Evolutionary conservation across 2,888 invertebrate genomes (phyloP).

Genomic region (Molorchus minor): DNA sequence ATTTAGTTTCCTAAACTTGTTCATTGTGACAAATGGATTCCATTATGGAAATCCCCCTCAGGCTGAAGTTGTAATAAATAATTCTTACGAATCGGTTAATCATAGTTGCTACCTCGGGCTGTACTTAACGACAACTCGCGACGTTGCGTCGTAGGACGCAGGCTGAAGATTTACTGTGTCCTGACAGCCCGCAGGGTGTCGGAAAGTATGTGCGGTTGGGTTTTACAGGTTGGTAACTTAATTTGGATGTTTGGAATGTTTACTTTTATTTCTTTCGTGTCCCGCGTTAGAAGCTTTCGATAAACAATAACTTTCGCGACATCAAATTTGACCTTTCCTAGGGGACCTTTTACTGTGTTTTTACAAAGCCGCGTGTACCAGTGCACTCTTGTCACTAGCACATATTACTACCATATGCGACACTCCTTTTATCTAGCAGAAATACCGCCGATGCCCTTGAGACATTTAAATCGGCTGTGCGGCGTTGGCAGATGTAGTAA

Average conservation of each 20-base stretch:
- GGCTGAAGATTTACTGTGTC: slow-evolving; percentile 25
- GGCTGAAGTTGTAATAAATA: slow-evolving; percentile 29
- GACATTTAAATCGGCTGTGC: too few relatives aligned
- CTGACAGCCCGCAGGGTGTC: slow-evolving; percentile 23
- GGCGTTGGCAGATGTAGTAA: too few relatives aligned
- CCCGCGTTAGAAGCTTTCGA: neutral
- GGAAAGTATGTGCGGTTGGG: slow-evolving; percentile 2
- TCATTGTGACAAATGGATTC: slow-evolving; percentile 31
- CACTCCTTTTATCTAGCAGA: too few relatives aligned
- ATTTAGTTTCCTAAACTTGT: slow-evolving; percentile 28
- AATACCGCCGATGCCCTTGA: too few relatives aligned
- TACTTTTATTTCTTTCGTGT: too few relatives aligned
- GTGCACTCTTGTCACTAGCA: too few relatives aligned
- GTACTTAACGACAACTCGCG: slow-evolving; percentile 29
- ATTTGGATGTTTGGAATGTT: slow-evolving; percentile 26
- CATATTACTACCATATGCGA: too few relatives aligned
- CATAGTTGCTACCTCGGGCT: slow-evolving; percentile 28
- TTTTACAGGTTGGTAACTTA: slow-evolving; percentile 30
- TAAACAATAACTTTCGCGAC: neutral
- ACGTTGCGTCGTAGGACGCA: slow-evolving; percentile 20
- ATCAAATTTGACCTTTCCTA: too few relatives aligned
- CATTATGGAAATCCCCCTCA: slow-evolving; percentile 29
- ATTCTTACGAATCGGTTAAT: slow-evolving; percentile 29
- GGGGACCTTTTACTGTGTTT: too few relatives aligned
- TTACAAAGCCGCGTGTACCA: too few relatives aligned